Evolutionary conservation across 2,888 invertebrate species (phyloP), one percentile per base, ranked within the genome.

Genomic region (Monoplex corrugatus): DNA sequence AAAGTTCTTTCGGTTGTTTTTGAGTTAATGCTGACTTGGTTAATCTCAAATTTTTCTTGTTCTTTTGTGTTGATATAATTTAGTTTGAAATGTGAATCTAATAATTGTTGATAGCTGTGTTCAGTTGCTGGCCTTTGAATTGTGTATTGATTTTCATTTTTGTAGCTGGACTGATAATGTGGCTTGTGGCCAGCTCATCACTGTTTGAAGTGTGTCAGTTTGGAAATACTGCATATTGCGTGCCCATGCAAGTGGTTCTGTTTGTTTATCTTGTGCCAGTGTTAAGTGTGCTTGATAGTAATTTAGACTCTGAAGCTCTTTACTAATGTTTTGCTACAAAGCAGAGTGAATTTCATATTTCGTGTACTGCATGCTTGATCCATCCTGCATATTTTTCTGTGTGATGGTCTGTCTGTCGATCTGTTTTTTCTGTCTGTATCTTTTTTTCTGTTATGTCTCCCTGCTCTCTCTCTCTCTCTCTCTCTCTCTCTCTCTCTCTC

Each of bases 61-160:
- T 50, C 19, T 50, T 13, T 19, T 50, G 10, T 50, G 19, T 10
- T 13, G 10, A 50, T 13, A 50, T 13, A 50, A 19, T 50, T n/a
- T n/a, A n/a, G n/a, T n/a, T n/a, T n/a, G n/a, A n/a, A n/a, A n/a
- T n/a, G n/a, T n/a, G n/a, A n/a, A n/a, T n/a, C n/a, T n/a, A n/a
- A n/a, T n/a, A n/a, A n/a, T n/a, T n/a, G n/a, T n/a, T n/a, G n/a
- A n/a, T n/a, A n/a, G n/a, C n/a, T n/a, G n/a, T n/a, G 23, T 38
- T 75, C 75, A 75, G 75, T 75, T 75, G 75, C 75, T 75, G 75
- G 75, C 75, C 75, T 75, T 75, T 35, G 75, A 35, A 35, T 38
- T 10, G 35, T 38, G 75, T 75, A 32, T 68, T 57, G 57, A 13
- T 8, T 50, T 16, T 57, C 19, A 5, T 2, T 57, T 2, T 57